Evolutionary conservation across 2,113 vertebrate species (phyloP).

Genomic region (Trogon melanurus): DNA sequence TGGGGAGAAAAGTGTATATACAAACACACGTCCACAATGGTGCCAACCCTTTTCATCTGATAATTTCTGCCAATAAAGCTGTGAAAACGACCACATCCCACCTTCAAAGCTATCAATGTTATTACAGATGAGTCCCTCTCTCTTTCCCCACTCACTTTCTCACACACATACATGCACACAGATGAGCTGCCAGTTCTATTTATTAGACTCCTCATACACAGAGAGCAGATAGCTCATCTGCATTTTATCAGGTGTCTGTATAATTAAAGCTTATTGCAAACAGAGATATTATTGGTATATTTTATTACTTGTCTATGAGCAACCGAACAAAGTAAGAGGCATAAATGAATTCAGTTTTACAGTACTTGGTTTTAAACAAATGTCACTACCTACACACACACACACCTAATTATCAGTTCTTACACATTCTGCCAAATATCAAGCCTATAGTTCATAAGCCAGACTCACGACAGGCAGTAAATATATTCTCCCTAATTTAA

Average conservation of each 20-base stretch:
- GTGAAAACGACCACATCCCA: constrained; percentile 47
- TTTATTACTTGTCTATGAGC: constrained; percentile 77
- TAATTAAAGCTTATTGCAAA: constrained; percentile 81
- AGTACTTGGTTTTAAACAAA: constrained; percentile 80
- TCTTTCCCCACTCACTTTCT: neutral
- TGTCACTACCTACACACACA: constrained; percentile 74
- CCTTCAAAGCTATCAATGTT: constrained; percentile 61
- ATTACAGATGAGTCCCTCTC: constrained; percentile 14
- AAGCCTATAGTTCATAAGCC: constrained; percentile 79
- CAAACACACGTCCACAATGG: neutral
- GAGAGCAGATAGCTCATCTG: constrained; percentile 76
- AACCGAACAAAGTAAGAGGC: constrained; percentile 73
- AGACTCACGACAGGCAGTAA: constrained; percentile 75
- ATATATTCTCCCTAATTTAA: constrained; percentile 79
- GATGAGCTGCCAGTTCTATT: constrained; percentile 56
- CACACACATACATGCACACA: neutral
- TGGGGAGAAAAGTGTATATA: neutral
- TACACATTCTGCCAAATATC: constrained; percentile 79
- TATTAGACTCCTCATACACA: constrained; percentile 64
- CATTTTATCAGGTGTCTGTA: constrained; percentile 77
- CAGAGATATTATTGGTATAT: constrained; percentile 77
- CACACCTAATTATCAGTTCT: constrained; percentile 79
- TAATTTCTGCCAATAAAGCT: constrained; percentile 57
- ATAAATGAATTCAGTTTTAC: constrained; percentile 79
- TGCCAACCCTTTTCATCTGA: constrained; percentile 36